A percentile compares a stretch with the other conserved stretches of the same genome.
These are phyloP conservation scores for Branchinecta lynchi DNA, from an alignment of 1,140 invertebrate genomes.

Conservation along the genomic window DNA sequence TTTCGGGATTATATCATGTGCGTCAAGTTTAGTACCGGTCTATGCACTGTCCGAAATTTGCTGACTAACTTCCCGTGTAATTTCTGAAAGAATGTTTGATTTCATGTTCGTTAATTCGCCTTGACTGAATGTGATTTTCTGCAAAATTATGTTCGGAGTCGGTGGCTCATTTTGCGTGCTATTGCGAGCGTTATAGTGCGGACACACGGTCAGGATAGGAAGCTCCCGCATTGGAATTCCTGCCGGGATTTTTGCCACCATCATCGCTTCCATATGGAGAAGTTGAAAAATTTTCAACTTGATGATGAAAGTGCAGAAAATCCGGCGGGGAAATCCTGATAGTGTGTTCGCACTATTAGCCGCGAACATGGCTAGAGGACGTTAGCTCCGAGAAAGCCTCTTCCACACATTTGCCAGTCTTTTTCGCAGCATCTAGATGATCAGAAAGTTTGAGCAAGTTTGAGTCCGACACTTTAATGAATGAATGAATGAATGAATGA, in stretches of 20 bases:
- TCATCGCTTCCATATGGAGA: too few species aligned
- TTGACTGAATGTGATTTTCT: slow-evolving; percentile 6
- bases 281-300: too few species aligned
- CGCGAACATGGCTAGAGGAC: too few species aligned
- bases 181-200: background rate
- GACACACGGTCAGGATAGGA: too few species aligned
- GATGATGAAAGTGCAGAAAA: too few species aligned
- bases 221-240: too few species aligned
- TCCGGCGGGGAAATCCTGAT: too few species aligned
- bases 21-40: background rate
- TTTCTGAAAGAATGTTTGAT: background rate
- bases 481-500: too few species aligned
- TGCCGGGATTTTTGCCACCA: too few species aligned
- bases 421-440: background rate
- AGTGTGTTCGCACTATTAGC: too few species aligned
- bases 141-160: slow-evolving; percentile 5
- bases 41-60: background rate
- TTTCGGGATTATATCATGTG: background rate
- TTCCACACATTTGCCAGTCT: background rate
- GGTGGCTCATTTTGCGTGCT: slow-evolving; percentile 1
- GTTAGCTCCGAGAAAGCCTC: background rate
- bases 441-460: slow-evolving; percentile 6
- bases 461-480: slow-evolving; percentile 9
- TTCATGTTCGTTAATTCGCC: background rate
- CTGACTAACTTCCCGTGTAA: background rate